These are phyloP conservation scores for Andrena flavipes DNA, from an alignment of 2,888 invertebrate species.

Conservation along the genomic window DNA sequence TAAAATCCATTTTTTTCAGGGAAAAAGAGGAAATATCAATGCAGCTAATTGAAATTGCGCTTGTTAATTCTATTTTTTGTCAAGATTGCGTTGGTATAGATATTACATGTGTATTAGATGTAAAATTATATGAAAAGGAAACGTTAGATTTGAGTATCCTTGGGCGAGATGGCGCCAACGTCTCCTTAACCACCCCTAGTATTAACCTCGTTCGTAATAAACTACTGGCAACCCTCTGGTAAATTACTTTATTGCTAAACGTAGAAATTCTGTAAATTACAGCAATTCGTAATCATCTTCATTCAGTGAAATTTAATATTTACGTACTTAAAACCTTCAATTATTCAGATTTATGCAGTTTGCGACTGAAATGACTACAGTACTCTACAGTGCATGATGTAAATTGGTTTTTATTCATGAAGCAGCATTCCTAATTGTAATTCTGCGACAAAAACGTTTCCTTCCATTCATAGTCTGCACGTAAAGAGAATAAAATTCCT, in stretches of 20 bases:
- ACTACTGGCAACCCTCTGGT: background rate
- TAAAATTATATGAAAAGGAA: background rate
- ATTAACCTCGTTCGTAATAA: slow-evolving; percentile 11
- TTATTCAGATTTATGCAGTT: slow-evolving; percentile 35
- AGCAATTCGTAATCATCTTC: slow-evolving; percentile 15
- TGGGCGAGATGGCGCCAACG: slow-evolving; percentile 48
- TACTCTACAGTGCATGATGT: background rate
- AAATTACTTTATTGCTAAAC: slow-evolving; percentile 40
- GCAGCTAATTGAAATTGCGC: too few species aligned
- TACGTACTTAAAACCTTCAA: background rate
- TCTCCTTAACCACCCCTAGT: slow-evolving; percentile 16
- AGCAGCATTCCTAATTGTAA: background rate
- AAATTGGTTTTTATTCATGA: slow-evolving; percentile 13
- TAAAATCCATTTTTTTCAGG: background rate
- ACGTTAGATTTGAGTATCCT: slow-evolving; percentile 1
- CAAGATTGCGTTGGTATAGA: background rate
- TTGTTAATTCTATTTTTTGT: too few species aligned
- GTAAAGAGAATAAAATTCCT: background rate
- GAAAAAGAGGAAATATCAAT: background rate
- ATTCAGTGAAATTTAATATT: slow-evolving; percentile 24
- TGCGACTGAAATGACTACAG: background rate
- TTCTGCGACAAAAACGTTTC: background rate
- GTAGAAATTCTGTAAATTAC: slow-evolving; percentile 15
- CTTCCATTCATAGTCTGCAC: background rate
- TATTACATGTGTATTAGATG: background rate